phyloP scores from a whole-genome alignment of 2,888 invertebrate genomes.

The Hemistola chrysoprasaria region DNA sequence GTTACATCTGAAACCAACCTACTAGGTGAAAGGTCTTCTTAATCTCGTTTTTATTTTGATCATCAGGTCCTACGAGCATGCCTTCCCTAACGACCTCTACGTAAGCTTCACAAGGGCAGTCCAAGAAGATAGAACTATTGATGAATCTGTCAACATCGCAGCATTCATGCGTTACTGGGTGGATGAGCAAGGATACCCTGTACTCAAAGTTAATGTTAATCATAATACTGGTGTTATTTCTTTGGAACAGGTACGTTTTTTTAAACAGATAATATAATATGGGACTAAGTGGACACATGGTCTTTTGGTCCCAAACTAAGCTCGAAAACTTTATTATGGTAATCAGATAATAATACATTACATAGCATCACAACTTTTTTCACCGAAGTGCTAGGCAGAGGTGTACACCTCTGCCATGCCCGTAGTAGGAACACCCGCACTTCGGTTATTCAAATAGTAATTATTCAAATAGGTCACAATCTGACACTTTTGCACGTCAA shows the following conservation, averaged over 20 bases:
- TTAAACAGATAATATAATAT: neutral
- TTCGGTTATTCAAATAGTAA: no score
- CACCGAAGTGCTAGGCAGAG: no score
- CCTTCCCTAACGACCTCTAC: constrained; percentile 59
- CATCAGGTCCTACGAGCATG: constrained; percentile 55
- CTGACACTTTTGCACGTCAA: no score
- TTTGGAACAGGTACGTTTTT: constrained; percentile 53
- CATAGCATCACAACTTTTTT: no score
- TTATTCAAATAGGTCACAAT: no score
- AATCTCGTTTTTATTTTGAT: constrained; percentile 9
- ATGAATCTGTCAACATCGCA: constrained; percentile 38
- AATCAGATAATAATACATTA: no score
- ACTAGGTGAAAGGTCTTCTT: neutral
- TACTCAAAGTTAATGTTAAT: constrained; percentile 73
- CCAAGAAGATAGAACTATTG: constrained; percentile 39
- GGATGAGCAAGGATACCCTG: constrained; percentile 82
- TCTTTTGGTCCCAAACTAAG: neutral
- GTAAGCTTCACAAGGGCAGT: constrained; percentile 53
- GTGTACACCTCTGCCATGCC: no score
- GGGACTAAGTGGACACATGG: neutral
- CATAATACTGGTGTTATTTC: constrained; percentile 49
- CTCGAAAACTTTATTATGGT: no score
- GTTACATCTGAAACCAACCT: no score
- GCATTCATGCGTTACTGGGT: constrained; percentile 79
- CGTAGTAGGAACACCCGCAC: no score